These are phyloP conservation scores for Cotesia vestalis DNA, from an alignment of 1,140 invertebrate species.

Conservation along the genomic window DNA sequence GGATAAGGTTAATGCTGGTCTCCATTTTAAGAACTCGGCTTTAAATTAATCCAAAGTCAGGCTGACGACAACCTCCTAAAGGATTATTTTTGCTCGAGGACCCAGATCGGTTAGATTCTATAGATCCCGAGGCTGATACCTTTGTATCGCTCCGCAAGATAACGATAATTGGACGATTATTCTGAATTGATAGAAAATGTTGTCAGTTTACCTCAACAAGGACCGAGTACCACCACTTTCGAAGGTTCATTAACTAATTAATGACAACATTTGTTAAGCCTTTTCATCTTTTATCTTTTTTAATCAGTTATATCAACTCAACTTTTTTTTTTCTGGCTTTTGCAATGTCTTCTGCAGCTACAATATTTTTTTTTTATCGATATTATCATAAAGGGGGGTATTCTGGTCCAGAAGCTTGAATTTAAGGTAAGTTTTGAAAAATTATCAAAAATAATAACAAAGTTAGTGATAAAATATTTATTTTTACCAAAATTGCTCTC, in stretches of 20 bases:
- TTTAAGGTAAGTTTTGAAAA: too few species aligned
- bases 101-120: slow-evolving; percentile 29
- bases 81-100: slow-evolving; percentile 16
- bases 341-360: too few species aligned
- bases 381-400: too few species aligned
- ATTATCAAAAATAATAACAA: too few species aligned
- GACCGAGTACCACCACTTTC: neutral
- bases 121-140: slow-evolving; percentile 42
- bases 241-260: slow-evolving; percentile 43
- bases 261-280: slow-evolving; percentile 13
- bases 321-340: too few species aligned
- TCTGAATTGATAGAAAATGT: slow-evolving; percentile 44
- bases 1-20: slow-evolving; percentile 11
- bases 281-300: slow-evolving; percentile 5
- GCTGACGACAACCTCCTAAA: slow-evolving; percentile 10
- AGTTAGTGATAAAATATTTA: too few species aligned
- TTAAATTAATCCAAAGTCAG: slow-evolving; percentile 40
- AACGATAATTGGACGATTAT: slow-evolving; percentile 48
- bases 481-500: too few species aligned
- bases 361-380: too few species aligned
- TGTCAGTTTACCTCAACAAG: slow-evolving; percentile 29
- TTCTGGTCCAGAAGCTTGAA: too few species aligned
- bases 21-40: slow-evolving; percentile 26
- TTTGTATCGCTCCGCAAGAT: slow-evolving; percentile 47
- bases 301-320: too few species aligned